Percentiles rank a stretch among this genome's conserved stretches.
Evolutionary conservation across 1,140 invertebrate genomes (phyloP).

Genomic region (Melanaphis sacchari): DNA sequence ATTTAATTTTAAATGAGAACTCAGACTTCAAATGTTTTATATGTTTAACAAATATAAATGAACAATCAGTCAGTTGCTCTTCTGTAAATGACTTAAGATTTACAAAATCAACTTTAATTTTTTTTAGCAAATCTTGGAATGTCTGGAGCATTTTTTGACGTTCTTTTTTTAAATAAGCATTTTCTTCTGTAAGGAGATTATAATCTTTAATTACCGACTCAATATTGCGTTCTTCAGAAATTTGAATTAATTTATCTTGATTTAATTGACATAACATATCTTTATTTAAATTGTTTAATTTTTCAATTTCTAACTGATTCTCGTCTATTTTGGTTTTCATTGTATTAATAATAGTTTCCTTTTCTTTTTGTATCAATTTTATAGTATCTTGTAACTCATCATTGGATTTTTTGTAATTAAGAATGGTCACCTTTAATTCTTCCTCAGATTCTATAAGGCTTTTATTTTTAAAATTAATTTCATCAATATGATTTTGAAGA

Average conservation of each 20-base stretch:
- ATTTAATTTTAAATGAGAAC: constrained; percentile 12
- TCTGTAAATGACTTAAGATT: constrained; percentile 10
- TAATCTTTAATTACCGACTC: constrained; percentile 54
- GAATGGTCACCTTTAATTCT: constrained; percentile 17
- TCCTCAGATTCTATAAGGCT: constrained; percentile 58
- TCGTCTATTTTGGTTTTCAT: constrained; percentile 34
- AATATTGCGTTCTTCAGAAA: constrained; percentile 52
- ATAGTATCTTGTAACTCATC: constrained; percentile 17
- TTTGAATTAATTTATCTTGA: constrained; percentile 48
- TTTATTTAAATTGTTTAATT: constrained; percentile 29
- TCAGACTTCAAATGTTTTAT: constrained; percentile 4
- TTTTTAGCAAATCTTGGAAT: constrained; percentile 32
- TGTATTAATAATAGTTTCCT: neutral
- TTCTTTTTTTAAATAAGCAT: constrained; percentile 57
- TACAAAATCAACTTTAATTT: constrained; percentile 9
- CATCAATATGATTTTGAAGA: constrained; percentile 11
- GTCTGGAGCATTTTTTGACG: constrained; percentile 17
- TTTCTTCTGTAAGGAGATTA: constrained; percentile 41
- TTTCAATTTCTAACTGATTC: constrained; percentile 37
- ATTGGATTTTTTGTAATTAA: constrained; percentile 11
- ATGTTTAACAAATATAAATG: neutral
- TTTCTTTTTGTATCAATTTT: constrained; percentile 21
- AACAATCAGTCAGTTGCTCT: constrained; percentile 23
- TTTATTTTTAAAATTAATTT: constrained; percentile 58
- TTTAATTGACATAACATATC: constrained; percentile 42